These are phyloP conservation scores for Myioborus miniatus DNA, from an alignment of 2,797 vertebrate species.

Conservation along the genomic window DNA sequence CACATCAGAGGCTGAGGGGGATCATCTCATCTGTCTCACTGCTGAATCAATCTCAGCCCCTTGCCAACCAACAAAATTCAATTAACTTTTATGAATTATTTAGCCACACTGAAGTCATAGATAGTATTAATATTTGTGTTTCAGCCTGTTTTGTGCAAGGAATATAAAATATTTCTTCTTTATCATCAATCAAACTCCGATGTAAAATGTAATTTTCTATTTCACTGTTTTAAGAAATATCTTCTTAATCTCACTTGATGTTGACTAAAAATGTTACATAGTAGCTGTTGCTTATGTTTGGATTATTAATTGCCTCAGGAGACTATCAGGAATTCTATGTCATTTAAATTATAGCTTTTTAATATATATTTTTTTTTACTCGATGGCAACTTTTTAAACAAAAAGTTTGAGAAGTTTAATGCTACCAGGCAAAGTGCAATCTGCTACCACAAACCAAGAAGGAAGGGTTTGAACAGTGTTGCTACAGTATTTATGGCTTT, in stretches of 20 bases:
- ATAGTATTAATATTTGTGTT: conserved; percentile 43
- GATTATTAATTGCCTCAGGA: conserved; percentile 7
- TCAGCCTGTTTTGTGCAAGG: not conserved
- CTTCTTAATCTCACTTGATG: not conserved
- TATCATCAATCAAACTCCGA: not conserved
- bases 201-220: not conserved
- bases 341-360: not conserved
- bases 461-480: conserved; percentile 46
- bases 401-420: conserved; percentile 52
- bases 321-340: conserved; percentile 18
- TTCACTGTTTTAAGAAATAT: conserved; percentile 1
- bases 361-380: not conserved
- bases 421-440: conserved; percentile 49
- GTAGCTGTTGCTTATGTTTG: conserved; percentile 8
- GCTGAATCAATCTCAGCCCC: conserved; percentile 1
- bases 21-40: conserved; percentile 3
- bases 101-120: not conserved
- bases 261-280: not conserved
- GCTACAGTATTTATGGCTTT: conserved; percentile 55
- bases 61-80: conserved; percentile 44
- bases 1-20: not conserved
- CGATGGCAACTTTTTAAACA: conserved; percentile 6
- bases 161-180: not conserved
- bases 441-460: conserved; percentile 32
- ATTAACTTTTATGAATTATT: conserved; percentile 54